Conservation (phyloP, 2,888 invertebrate genomes). For the Chrysotoxum bicinctum region DNA sequence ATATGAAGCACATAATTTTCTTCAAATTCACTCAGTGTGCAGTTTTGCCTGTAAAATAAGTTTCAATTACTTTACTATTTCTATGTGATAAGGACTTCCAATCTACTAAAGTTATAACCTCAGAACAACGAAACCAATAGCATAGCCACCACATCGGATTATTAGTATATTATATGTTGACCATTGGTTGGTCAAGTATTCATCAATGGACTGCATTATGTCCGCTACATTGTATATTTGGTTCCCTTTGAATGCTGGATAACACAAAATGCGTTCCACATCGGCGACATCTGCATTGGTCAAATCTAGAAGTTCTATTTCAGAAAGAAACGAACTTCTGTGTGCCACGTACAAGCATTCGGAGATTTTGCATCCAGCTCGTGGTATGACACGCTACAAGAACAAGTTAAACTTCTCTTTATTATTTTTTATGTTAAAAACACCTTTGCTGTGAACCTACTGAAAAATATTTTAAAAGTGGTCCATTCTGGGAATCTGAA, state of each 20-base stretch:
- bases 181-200: conserved; percentile 73
- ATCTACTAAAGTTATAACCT: conserved; percentile 67
- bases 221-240: conserved; percentile 62
- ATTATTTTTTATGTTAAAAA: neutral
- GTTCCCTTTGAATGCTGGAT: neutral
- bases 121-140: conserved; percentile 77
- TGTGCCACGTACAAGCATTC: conserved; percentile 77
- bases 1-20: conserved; percentile 27
- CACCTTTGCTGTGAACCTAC: conserved; percentile 72
- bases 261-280: conserved; percentile 65
- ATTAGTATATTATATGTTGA: conserved; percentile 74
- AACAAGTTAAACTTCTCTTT: neutral
- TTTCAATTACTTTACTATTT: neutral
- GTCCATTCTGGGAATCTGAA: conserved; percentile 53
- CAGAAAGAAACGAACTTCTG: conserved; percentile 76
- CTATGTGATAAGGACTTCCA: neutral
- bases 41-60: conserved; percentile 36
- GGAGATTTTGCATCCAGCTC: conserved; percentile 74
- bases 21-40: conserved; percentile 16
- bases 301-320: conserved; percentile 74
- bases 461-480: conserved; percentile 76
- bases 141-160: conserved; percentile 74
- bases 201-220: conserved; percentile 65
- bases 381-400: conserved; percentile 75
- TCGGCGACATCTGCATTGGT: conserved; percentile 69